Conservation (phyloP, 2,888 invertebrate genomes). For the Yponomeuta malinellus region DNA sequence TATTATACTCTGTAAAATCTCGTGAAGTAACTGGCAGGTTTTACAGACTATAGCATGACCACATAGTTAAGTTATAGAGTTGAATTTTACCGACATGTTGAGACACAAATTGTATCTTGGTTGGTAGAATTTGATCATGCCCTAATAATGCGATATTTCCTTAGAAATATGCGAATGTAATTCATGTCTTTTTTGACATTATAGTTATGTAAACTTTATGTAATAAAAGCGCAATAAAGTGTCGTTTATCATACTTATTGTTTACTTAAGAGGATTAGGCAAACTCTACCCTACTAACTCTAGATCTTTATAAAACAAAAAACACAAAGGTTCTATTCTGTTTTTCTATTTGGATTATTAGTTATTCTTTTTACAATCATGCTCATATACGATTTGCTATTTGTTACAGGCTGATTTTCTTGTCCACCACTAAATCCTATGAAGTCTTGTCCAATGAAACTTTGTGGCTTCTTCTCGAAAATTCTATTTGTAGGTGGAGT, state of each 20-base stretch:
- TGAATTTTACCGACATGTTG: conserved; percentile 21
- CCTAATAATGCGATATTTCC: conserved; percentile 42
- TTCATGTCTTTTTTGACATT: conserved; percentile 66
- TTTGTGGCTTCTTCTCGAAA: conserved; percentile 26
- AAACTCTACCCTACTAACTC: not conserved
- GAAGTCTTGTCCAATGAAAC: conserved; percentile 52
- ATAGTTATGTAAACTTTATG: conserved; percentile 38
- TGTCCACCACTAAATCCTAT: conserved; percentile 41
- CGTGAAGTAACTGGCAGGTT: not conserved
- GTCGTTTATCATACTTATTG: conserved; percentile 31
- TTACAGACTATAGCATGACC: conserved; percentile 39
- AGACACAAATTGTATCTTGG: conserved; percentile 19
- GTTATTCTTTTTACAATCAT: conserved; percentile 59
- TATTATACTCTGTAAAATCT: conserved; percentile 33
- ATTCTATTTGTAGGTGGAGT: conserved; percentile 32
- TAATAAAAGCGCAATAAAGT: conserved; percentile 41
- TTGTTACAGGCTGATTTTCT: conserved; percentile 23
- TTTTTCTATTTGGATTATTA: conserved; percentile 54
- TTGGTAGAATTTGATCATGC: conserved; percentile 45
- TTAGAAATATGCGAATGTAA: conserved; percentile 48
- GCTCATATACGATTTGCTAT: conserved; percentile 45
- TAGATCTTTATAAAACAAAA: not conserved
- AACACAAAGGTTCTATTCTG: conserved; percentile 11
- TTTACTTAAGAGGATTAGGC: not conserved
- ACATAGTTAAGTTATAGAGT: conserved; percentile 38